These are phyloP conservation scores for Ditylenchus weischeri DNA, from an alignment of 2,888 invertebrate species.

Conservation along the genomic window DNA sequence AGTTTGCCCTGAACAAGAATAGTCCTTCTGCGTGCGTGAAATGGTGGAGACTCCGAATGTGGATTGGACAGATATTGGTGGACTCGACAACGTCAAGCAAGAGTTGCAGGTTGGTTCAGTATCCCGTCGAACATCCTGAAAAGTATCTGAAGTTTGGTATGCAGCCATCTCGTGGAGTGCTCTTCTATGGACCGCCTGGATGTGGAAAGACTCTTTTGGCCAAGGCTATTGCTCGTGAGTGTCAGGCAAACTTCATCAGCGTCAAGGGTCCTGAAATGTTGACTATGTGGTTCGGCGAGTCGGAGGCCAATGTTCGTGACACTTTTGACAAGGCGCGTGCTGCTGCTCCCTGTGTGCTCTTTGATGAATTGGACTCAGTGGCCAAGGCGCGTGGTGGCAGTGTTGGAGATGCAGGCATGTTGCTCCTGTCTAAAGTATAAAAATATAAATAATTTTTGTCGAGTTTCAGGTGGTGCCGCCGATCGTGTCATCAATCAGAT, in stretches of 20 bases:
- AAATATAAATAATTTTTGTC: constrained; percentile 4
- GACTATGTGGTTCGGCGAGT: constrained; percentile 99
- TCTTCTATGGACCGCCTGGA: constrained; percentile 97
- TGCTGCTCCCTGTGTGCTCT: constrained; percentile 96
- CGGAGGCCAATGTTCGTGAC: constrained; percentile 97
- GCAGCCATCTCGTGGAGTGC: constrained; percentile 89
- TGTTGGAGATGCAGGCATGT: constrained; percentile 80
- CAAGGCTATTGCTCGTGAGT: constrained; percentile 94
- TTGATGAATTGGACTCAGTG: constrained; percentile 98
- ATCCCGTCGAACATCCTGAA: constrained; percentile 99
- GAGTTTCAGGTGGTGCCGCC: constrained; percentile 75
- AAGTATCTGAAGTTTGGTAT: constrained; percentile 99
- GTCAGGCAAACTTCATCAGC: constrained; percentile 93
- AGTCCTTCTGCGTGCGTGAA: constrained; percentile 96
- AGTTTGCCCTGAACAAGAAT: constrained; percentile 96
- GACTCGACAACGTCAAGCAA: constrained; percentile 61
- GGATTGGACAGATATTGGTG: constrained; percentile 74
- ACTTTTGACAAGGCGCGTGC: constrained; percentile 98
- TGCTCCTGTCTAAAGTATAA: background rate
- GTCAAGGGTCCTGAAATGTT: constrained; percentile 89
- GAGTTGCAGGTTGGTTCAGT: constrained; percentile 97
- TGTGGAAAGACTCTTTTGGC: constrained; percentile 76
- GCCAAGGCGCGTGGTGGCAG: constrained; percentile 97
- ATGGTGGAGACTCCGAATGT: constrained; percentile 98
- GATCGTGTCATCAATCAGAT: constrained; percentile 99